phyloP scores from a whole-genome alignment of 2,888 invertebrate species.

The Hecatera dysodea region DNA sequence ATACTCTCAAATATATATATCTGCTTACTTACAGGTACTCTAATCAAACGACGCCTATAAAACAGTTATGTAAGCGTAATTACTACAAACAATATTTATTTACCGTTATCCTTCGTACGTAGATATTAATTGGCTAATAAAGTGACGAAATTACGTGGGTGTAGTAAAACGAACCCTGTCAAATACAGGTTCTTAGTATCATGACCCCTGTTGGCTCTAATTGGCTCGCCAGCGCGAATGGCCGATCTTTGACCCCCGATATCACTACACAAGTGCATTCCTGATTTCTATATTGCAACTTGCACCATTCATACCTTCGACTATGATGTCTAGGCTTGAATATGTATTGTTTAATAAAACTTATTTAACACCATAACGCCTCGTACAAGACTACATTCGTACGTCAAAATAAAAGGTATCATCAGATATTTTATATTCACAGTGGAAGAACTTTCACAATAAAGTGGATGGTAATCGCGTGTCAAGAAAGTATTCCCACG shows the following conservation, averaged over 20 bases:
- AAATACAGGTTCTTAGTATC: constrained; percentile 78
- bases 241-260: constrained; percentile 88
- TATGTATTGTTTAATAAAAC: constrained; percentile 20
- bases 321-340: constrained; percentile 25
- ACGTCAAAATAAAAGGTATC: constrained; percentile 54
- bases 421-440: constrained; percentile 55
- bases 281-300: constrained; percentile 67
- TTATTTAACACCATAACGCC: constrained; percentile 7
- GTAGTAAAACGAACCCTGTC: constrained; percentile 80
- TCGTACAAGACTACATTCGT: constrained; percentile 33
- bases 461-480: constrained; percentile 72
- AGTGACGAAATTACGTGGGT: constrained; percentile 77
- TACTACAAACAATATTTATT: constrained; percentile 47
- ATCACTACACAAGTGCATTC: constrained; percentile 73
- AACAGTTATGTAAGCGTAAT: constrained; percentile 36
- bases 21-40: not conserved
- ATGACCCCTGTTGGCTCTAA: constrained; percentile 85
- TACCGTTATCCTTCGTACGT: constrained; percentile 42
- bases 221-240: constrained; percentile 85
- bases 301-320: constrained; percentile 53
- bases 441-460: constrained; percentile 71
- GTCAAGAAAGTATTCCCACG: constrained; percentile 71
- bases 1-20: constrained; percentile 23
- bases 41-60: constrained; percentile 24
- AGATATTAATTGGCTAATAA: constrained; percentile 61